Evolutionary conservation across 2,888 invertebrate species (phyloP), one percentile per base, ranked within the genome.

Genomic region (Rhagonycha fulva): DNA sequence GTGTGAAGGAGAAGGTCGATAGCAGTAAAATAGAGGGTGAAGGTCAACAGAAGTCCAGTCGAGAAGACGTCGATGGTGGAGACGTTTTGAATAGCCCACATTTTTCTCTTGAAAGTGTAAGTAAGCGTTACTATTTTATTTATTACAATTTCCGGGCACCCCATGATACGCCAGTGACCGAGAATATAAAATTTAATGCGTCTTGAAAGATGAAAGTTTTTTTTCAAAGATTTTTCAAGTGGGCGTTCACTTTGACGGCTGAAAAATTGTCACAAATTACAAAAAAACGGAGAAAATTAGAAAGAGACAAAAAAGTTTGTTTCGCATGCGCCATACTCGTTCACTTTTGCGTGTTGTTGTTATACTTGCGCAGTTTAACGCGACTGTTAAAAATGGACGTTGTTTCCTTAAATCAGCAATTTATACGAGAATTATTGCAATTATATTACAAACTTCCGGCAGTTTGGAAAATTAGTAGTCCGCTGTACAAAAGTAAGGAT

Each of bases 371-470:
- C 68, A 68, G 28, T 68, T 30, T 47, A 9, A 68, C 19, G 11
- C 4, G 68, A 9, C 7, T 9, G 14, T 61, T 9, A 12, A 72
- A 72, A 68, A 76, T 76, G 76, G 76, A 76, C 66, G 76, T 76
- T 30, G 14, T 76, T 32, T 68, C 74, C 10, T 71, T 76, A 14
- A 74, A 76, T 47, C 74, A 74, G n/a, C 61, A 61, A 47, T 76
- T 76, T 68, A 68, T 76, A 11, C 61, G 63, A 3, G 80, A 80
- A 68, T 72, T 80, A 26, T 23, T 80, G 32, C 68, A 78, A 23
- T 62, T 78, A 9, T 80, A 80, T 63, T 61, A 47, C 14, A 26
- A 69, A 14, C 47, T 77, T 9, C 80, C 80, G 61, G 76, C 80
- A 0, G 62, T 80, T 14, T 80, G 80, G 80, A 72, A 80, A 68